Base-by-base conservation (phyloP, 2,113 vertebrate species). In the Myotis lucifugus region DNA sequence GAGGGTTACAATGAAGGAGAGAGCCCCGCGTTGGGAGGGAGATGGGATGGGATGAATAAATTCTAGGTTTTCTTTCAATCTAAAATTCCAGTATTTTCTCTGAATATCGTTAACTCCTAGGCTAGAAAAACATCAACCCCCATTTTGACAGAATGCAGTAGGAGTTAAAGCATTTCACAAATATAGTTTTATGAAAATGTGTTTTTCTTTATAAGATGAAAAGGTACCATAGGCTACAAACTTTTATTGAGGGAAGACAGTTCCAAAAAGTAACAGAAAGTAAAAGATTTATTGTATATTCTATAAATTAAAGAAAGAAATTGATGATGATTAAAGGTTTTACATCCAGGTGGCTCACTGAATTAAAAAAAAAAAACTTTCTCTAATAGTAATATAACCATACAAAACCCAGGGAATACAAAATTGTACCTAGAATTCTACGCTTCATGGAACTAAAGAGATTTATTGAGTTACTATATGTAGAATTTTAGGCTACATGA, bases 101-200 rank as follows among this genome's bases (percentile, higher is more conserved):
- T 93, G 14, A 84, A 52, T 86, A 81, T 74, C 84, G 40, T 56
- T 78, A 67, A 77, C 17, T 81, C 7, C 13, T 82, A 59, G 76
- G 67, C 50, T 46, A 74, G 46, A 81, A 87, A 86, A 87, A 83
- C 74, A 6, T 29, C 34, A 77, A 70, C 66, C 61, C 46, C 61
- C n/a, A 67, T 81, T 95, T 92, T 85, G 61, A 82, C 48, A 95
- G 66, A 79, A n/a, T 69, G 4, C 13, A 79, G 59, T 78, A 92
- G 17, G 19, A 82, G 37, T 85, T 81, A 52, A 61, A 91, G 66
- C 14, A 86, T 66, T 86, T 92, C 21, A 91, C 19, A 86, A 86
- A 83, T 50, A 73, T 1, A 76, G 4, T 81, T 76, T 90, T 85
- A 54, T 77, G 18, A 93, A 88, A 85, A 61, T 3, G 21, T 56